Conservation (phyloP, 2,888 invertebrate species). For the Palloptera scutellata region DNA sequence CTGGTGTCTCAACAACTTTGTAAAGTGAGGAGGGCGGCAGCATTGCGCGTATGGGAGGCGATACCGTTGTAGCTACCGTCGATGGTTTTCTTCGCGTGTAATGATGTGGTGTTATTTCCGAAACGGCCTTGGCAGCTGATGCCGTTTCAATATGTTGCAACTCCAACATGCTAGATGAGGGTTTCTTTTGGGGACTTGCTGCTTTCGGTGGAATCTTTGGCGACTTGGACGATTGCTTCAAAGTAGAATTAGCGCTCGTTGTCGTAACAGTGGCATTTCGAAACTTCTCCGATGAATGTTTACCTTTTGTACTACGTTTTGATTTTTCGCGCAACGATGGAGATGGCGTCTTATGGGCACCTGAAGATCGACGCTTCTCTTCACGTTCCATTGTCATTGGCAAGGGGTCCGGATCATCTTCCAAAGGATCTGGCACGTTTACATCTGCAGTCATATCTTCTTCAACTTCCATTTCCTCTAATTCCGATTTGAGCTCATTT, state of each 20-base stretch:
- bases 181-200: conserved; percentile 39
- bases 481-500: conserved; percentile 62
- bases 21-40: conserved; percentile 59
- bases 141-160: conserved; percentile 41
- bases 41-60: conserved; percentile 60
- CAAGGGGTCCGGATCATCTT: conserved; percentile 27
- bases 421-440: conserved; percentile 43
- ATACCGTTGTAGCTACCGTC: conserved; percentile 43
- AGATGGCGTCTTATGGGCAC: conserved; percentile 42
- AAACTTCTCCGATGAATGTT: conserved; percentile 58
- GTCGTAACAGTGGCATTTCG: conserved; percentile 40
- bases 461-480: conserved; percentile 59
- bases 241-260: not conserved
- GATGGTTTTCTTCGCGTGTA: conserved; percentile 45
- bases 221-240: conserved; percentile 25
- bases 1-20: conserved; percentile 56
- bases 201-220: conserved; percentile 35
- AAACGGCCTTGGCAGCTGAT: conserved; percentile 30
- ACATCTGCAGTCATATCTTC: conserved; percentile 43
- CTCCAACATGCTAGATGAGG: conserved; percentile 39
- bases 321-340: conserved; percentile 57
- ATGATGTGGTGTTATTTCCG: conserved; percentile 36
- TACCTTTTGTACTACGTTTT: conserved; percentile 56
- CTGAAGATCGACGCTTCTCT: conserved; percentile 27
- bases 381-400: conserved; percentile 12